Evolutionary conservation across 2,888 invertebrate genomes (phyloP).

Genomic region (Scrobipalpa atriplicella): DNA sequence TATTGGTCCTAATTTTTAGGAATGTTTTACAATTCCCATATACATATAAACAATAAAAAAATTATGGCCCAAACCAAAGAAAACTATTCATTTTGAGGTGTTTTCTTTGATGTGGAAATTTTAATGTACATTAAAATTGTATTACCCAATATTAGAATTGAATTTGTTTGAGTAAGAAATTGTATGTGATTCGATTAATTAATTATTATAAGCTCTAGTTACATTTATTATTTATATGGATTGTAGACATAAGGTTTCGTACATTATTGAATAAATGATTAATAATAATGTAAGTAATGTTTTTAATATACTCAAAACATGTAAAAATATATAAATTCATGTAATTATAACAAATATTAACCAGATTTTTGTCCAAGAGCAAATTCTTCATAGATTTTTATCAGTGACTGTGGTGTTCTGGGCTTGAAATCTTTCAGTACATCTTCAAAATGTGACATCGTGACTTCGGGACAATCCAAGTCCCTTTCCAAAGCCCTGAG

Average conservation of each 20-base stretch:
- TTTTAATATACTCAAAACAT: not conserved
- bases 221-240: slow-evolving; percentile 53
- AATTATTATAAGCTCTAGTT: slow-evolving; percentile 38
- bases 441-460: slow-evolving; percentile 87
- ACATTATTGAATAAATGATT: slow-evolving; percentile 56
- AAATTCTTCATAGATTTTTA: slow-evolving; percentile 89
- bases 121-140: not conserved
- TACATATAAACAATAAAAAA: not conserved
- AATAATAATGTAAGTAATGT: slow-evolving; percentile 31
- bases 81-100: not conserved
- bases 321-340: slow-evolving; percentile 3
- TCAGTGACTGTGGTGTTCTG: slow-evolving; percentile 87
- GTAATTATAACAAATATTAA: slow-evolving; percentile 35
- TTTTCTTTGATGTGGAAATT: not conserved
- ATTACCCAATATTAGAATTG: not conserved
- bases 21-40: slow-evolving; percentile 36
- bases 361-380: slow-evolving; percentile 65
- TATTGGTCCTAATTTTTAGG: slow-evolving; percentile 35
- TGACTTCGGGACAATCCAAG: slow-evolving; percentile 84
- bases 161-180: slow-evolving; percentile 21
- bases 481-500: slow-evolving; percentile 91
- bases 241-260: slow-evolving; percentile 55
- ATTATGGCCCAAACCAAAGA: slow-evolving; percentile 5
- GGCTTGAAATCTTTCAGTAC: slow-evolving; percentile 89
- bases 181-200: slow-evolving; percentile 41